A percentile compares a stretch with the other conserved stretches of the same genome.
Evolutionary conservation across 2,113 vertebrate species (phyloP).

Genomic region (Aspidoscelis tigris): DNA sequence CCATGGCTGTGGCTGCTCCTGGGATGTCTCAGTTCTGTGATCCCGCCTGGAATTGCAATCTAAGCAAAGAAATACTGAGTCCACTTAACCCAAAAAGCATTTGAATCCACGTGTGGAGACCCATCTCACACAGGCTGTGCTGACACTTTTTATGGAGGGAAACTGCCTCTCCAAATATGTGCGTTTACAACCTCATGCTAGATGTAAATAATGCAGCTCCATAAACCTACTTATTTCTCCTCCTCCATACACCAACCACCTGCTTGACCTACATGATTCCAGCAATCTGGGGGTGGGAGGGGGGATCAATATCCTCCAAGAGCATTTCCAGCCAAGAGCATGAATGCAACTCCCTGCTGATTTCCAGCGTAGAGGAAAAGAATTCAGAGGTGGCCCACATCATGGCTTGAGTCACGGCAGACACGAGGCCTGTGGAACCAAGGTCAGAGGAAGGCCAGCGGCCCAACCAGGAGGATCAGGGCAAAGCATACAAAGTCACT

Average conservation of each 20-base stretch:
- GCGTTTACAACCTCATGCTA: not conserved
- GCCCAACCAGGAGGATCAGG: not conserved
- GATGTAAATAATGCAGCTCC: conserved; percentile 4
- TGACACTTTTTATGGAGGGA: fast-evolving
- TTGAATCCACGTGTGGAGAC: not conserved
- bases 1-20: too few species aligned
- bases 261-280: fast-evolving
- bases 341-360: fast-evolving
- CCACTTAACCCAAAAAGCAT: conserved; percentile 2
- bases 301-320: not conserved
- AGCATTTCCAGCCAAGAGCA: fast-evolving
- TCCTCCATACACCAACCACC: not conserved
- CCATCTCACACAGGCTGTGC: fast-evolving
- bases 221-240: not conserved
- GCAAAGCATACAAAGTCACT: not conserved
- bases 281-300: not conserved
- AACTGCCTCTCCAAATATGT: not conserved
- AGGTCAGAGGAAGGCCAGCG: fast-evolving
- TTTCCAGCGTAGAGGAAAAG: too few species aligned
- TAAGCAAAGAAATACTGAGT: too few species aligned
- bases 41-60: too few species aligned
- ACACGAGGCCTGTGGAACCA: not conserved
- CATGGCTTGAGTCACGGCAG: too few species aligned
- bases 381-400: too few species aligned
- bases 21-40: too few species aligned